Evolutionary conservation across 2,113 vertebrate genomes (phyloP).

Genomic region (Phylloscopus trochilus): DNA sequence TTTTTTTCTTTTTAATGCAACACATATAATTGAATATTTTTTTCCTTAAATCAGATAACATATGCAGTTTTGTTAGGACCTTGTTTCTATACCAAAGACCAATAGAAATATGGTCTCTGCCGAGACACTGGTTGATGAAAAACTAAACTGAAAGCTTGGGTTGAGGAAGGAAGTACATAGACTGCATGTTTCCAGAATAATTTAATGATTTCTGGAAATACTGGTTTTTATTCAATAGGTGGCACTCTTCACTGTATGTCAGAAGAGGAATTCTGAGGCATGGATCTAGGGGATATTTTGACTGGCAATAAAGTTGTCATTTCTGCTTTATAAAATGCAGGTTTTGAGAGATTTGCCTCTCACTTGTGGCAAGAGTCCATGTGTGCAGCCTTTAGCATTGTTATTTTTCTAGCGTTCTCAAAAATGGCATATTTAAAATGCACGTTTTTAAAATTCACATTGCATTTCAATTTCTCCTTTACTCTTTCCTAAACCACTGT

Average conservation of each 20-base stretch:
- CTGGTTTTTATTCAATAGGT: conserved; percentile 19
- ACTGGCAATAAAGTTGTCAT: not conserved
- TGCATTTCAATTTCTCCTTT: not conserved
- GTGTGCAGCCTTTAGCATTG: not conserved
- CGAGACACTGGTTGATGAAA: not conserved
- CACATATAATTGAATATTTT: not conserved
- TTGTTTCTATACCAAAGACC: not conserved
- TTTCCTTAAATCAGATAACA: not conserved
- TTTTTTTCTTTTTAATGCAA: not conserved
- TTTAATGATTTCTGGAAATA: not conserved
- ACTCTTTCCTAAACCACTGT: not conserved
- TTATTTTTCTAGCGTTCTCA: not conserved
- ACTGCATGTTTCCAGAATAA: not conserved
- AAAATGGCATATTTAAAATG: not conserved
- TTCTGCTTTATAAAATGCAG: not conserved
- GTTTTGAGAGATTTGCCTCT: not conserved
- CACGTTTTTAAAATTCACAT: not conserved
- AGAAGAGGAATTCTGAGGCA: not conserved
- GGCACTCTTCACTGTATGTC: conserved; percentile 40
- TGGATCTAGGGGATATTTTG: not conserved
- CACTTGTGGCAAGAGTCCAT: not conserved
- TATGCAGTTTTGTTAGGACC: not conserved
- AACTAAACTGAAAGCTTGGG: not conserved
- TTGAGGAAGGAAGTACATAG: not conserved
- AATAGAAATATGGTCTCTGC: not conserved